Conservation (phyloP, 2,113 vertebrate species). For the Jaculus jaculus region DNA sequence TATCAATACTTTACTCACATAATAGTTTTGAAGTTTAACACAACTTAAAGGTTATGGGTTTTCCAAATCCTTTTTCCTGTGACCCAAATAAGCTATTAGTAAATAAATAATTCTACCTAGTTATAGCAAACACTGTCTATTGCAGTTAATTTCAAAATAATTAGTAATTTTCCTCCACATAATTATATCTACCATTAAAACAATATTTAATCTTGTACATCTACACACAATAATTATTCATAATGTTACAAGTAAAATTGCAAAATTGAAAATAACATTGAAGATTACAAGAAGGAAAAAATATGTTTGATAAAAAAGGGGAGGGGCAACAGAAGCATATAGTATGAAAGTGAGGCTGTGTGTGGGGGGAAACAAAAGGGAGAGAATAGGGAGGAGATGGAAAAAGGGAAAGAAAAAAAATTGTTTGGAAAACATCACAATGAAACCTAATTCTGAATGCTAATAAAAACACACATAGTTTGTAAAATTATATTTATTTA, state of each 20-base stretch:
- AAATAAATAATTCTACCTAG: neutral
- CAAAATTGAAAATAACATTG: neutral
- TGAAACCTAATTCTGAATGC: no score
- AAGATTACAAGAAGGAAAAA: neutral
- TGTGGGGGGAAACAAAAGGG: no score
- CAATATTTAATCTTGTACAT: neutral
- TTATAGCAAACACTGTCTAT: neutral
- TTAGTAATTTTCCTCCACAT: neutral
- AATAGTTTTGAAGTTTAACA: neutral
- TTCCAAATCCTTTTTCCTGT: neutral
- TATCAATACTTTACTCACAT: neutral
- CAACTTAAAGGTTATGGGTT: neutral
- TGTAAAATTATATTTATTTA: neutral
- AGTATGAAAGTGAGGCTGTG: no score
- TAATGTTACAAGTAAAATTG: neutral
- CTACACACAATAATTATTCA: neutral
- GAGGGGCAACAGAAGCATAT: no score
- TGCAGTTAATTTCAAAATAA: constrained; percentile 18
- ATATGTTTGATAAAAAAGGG: no score
- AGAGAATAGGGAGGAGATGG: no score
- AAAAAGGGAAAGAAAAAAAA: no score
- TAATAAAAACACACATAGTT: neutral
- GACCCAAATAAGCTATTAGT: neutral
- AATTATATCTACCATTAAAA: neutral
- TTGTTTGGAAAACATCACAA: no score